Percentiles rank a stretch among this genome's conserved stretches.
These are phyloP conservation scores for Chaetodon trifascialis DNA, from an alignment of 2,113 vertebrate species.

Conservation along the genomic window DNA sequence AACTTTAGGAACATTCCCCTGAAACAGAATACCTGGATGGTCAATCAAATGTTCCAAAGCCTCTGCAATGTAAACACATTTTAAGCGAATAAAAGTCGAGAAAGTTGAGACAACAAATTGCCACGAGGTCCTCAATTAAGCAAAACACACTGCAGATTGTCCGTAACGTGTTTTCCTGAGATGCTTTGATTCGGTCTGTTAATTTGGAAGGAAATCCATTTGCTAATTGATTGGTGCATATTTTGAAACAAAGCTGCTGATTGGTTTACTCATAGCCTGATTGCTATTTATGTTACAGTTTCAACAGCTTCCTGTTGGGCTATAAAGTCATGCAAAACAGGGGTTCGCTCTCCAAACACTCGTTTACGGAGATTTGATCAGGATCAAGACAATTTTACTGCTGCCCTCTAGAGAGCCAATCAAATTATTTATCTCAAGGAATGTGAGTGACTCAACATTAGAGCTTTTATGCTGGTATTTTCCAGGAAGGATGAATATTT, in stretches of 20 bases:
- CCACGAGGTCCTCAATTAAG: slow-evolving; percentile 61
- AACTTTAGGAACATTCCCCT: slow-evolving; percentile 4
- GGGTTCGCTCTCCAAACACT: slow-evolving; percentile 38
- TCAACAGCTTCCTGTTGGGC: slow-evolving; percentile 75
- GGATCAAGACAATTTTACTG: slow-evolving; percentile 44
- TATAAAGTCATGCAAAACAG: slow-evolving; percentile 63
- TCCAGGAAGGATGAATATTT: neutral
- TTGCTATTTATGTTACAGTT: slow-evolving; percentile 83
- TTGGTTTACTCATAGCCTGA: slow-evolving; percentile 82
- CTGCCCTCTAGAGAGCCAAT: slow-evolving; percentile 33
- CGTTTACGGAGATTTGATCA: slow-evolving; percentile 49
- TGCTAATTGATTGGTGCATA: slow-evolving; percentile 81
- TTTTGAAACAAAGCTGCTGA: slow-evolving; percentile 78
- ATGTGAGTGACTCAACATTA: slow-evolving; percentile 13
- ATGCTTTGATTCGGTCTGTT: slow-evolving; percentile 74
- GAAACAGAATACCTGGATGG: neutral
- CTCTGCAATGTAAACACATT: slow-evolving; percentile 46
- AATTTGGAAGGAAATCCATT: slow-evolving; percentile 80
- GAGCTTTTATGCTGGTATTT: neutral
- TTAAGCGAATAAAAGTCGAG: slow-evolving; percentile 33
- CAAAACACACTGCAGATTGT: slow-evolving; percentile 77
- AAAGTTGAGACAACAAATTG: slow-evolving; percentile 45
- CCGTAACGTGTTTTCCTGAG: slow-evolving; percentile 62
- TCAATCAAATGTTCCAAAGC: slow-evolving; percentile 46
- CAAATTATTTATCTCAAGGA: slow-evolving; percentile 37